These are phyloP conservation scores for Phylloscopus trochilus DNA, from an alignment of 2,113 vertebrate genomes.

Conservation along the genomic window DNA sequence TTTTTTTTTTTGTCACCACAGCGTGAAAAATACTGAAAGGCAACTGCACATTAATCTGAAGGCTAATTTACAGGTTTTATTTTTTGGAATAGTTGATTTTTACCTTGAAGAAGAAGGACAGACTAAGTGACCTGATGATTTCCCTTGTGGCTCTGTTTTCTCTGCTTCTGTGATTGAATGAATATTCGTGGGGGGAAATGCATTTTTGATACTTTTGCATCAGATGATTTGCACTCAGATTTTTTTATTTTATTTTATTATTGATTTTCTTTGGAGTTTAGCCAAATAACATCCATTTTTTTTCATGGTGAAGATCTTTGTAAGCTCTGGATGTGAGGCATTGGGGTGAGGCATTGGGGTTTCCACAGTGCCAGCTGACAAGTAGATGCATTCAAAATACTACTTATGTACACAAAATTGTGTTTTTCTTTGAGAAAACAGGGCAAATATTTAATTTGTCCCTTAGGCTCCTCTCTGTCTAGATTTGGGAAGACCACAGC, in stretches of 20 bases:
- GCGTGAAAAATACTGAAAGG: background rate
- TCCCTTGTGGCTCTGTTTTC: background rate
- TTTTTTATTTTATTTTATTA: too few relatives aligned
- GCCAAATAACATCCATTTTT: background rate
- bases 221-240: background rate
- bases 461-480: background rate
- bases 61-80: background rate
- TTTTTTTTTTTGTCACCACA: background rate
- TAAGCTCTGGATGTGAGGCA: background rate
- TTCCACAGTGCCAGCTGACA: background rate
- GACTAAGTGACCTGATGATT: background rate
- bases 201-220: background rate
- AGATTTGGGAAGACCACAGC: background rate
- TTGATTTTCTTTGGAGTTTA: background rate
- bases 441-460: background rate
- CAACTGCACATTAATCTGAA: background rate
- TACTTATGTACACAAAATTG: background rate
- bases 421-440: background rate
- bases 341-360: background rate
- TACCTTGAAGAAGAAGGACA: background rate
- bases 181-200: fast-evolving
- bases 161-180: background rate
- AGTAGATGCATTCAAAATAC: background rate
- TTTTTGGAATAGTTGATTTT: background rate
- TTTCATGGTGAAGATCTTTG: background rate